A percentile compares a stretch with the other conserved stretches of the same genome.
Conservation (phyloP, 2,797 vertebrate species). For the Xenopus petersii region DNA sequence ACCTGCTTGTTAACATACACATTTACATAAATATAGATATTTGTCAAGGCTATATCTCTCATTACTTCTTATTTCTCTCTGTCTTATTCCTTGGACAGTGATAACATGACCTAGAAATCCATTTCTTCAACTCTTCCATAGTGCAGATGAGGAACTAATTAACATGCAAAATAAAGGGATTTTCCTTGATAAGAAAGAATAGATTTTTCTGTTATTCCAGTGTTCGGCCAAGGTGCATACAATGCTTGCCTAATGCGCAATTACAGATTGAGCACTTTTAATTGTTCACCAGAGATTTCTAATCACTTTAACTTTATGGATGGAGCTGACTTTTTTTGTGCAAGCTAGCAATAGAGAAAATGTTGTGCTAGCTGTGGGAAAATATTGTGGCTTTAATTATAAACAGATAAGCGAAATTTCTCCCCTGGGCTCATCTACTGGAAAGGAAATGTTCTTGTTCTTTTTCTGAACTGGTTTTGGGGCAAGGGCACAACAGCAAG, state of each 20-base stretch:
- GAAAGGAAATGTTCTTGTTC: too few relatives aligned
- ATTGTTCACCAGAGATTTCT: conserved; percentile 17
- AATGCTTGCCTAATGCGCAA: conserved; percentile 1
- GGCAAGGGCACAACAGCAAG: too few relatives aligned
- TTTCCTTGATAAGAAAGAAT: conserved; percentile 5
- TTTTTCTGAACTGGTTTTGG: too few relatives aligned
- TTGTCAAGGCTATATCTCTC: conserved; percentile 17
- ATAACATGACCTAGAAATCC: conserved; percentile 41
- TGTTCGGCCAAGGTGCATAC: background rate
- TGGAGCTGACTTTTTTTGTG: conserved; percentile 12
- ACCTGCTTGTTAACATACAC: conserved; percentile 2
- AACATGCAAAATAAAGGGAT: background rate
- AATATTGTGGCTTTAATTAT: background rate
- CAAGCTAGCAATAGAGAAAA: conserved; percentile 18
- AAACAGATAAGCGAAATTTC: background rate
- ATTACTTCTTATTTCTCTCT: conserved; percentile 32
- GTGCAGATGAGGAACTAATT: background rate
- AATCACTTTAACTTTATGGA: background rate
- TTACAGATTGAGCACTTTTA: conserved; percentile 18
- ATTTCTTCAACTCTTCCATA: background rate
- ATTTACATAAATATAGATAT: background rate
- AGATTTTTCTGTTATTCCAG: conserved; percentile 12
- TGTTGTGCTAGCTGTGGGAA: background rate
- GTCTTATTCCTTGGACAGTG: conserved; percentile 24
- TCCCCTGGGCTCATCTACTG: conserved; percentile 3